A percentile compares a stretch with the other conserved stretches of the same genome.
Conservation (phyloP, 2,113 vertebrate genomes). For the Myodes glareolus region DNA sequence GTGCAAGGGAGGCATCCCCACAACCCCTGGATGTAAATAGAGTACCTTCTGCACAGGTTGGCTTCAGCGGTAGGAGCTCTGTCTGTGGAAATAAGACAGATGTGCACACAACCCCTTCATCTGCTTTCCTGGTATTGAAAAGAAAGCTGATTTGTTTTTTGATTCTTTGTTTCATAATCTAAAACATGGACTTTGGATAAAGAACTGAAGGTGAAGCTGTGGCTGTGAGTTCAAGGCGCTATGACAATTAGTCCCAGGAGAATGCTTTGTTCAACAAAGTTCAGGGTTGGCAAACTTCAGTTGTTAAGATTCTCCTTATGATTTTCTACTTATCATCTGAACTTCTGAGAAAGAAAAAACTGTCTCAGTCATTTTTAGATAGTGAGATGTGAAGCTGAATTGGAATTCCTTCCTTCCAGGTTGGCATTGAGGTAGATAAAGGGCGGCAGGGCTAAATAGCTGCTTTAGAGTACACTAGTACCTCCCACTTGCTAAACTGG, state of each 20-base stretch:
- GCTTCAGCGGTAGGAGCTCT: background rate
- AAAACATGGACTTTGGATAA: background rate
- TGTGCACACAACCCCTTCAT: slow-evolving; percentile 33
- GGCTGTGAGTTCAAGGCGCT: background rate
- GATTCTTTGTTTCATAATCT: slow-evolving; percentile 44
- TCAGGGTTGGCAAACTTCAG: background rate
- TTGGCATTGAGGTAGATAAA: background rate
- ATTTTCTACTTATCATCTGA: slow-evolving; percentile 49
- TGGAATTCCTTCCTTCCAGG: slow-evolving; percentile 15
- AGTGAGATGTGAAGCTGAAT: background rate
- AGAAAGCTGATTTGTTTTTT: slow-evolving; percentile 27
- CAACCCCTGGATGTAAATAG: background rate
- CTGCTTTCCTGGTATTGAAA: slow-evolving; percentile 66
- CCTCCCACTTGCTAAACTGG: background rate
- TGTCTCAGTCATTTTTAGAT: background rate
- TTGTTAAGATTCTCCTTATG: background rate
- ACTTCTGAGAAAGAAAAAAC: background rate
- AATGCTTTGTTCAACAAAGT: slow-evolving; percentile 8
- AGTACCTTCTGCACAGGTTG: background rate
- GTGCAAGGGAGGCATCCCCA: background rate
- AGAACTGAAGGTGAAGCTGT: background rate
- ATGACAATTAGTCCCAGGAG: slow-evolving; percentile 69
- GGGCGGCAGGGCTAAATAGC: background rate
- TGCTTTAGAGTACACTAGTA: background rate
- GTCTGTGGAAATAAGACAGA: background rate